A percentile compares a stretch with the other conserved stretches of the same genome.
phyloP scores from a whole-genome alignment of 2,797 vertebrate species.

The Lerista edwardsae region DNA sequence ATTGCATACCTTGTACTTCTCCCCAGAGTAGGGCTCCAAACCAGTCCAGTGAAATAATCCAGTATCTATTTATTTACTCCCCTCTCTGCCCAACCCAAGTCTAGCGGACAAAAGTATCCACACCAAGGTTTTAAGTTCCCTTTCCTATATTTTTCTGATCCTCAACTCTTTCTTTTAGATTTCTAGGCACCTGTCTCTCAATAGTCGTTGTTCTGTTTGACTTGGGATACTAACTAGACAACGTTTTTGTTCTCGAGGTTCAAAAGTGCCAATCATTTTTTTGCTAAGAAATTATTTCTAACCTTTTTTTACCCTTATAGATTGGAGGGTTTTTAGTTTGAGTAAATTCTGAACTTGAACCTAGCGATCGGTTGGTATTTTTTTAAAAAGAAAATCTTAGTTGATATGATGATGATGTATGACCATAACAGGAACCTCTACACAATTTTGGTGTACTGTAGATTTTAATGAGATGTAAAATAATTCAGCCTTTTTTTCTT shows the following conservation, averaged over 20 bases:
- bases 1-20: constrained; percentile 45
- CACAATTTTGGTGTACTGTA: constrained; percentile 75
- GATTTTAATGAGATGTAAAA: constrained; percentile 85
- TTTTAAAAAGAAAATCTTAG: constrained; percentile 52
- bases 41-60: constrained; percentile 51
- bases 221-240: constrained; percentile 68
- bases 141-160: constrained; percentile 29
- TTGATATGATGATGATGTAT: constrained; percentile 74
- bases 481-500: constrained; percentile 74
- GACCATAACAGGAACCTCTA: constrained; percentile 75
- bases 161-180: constrained; percentile 27
- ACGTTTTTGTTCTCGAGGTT: constrained; percentile 58
- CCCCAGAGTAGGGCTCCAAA: constrained; percentile 49
- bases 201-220: constrained; percentile 26
- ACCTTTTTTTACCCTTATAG: constrained; percentile 18
- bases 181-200: constrained; percentile 50
- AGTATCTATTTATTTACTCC: constrained; percentile 53
- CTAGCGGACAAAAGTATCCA: constrained; percentile 42
- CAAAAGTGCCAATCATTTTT: constrained; percentile 76
- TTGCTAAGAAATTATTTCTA: constrained; percentile 35
- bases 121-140: constrained; percentile 25
- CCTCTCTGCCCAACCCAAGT: constrained; percentile 45
- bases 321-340: constrained; percentile 58
- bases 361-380: constrained; percentile 71
- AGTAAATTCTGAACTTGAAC: constrained; percentile 73